A percentile compares a stretch with the other conserved stretches of the same genome.
Evolutionary conservation across 2,888 invertebrate species (phyloP).

Genomic region (Ormyrus pomaceus): DNA sequence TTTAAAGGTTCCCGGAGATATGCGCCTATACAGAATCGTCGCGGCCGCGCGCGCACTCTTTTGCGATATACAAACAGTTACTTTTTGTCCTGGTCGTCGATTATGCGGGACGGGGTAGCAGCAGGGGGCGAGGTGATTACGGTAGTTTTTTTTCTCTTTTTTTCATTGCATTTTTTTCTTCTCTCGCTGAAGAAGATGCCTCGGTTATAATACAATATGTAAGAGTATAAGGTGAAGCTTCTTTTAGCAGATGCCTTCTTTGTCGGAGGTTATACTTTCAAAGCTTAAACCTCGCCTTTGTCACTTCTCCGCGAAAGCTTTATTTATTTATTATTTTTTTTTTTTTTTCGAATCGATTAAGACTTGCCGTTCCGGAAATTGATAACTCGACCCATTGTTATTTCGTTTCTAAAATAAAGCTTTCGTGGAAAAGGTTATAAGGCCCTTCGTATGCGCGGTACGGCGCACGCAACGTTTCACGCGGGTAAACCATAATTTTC

Average conservation of each 20-base stretch:
- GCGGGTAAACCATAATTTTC: constrained; percentile 3
- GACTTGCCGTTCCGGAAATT: too few species aligned
- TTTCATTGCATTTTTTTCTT: constrained; percentile 4
- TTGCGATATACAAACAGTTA: constrained; percentile 16
- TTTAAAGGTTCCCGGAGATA: too few species aligned
- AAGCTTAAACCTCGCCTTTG: constrained; percentile 54
- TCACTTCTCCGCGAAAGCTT: constrained; percentile 40
- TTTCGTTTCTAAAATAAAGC: constrained; percentile 23
- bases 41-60: constrained; percentile 5
- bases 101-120: constrained; percentile 33
- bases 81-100: constrained; percentile 12
- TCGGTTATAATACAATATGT: constrained; percentile 35
- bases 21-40: neutral
- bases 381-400: too few species aligned
- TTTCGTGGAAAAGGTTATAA: constrained; percentile 25
- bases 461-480: constrained; percentile 18
- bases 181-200: constrained; percentile 21
- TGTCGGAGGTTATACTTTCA: constrained; percentile 9
- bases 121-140: constrained; percentile 33
- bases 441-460: neutral
- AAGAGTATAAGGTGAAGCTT: constrained; percentile 48
- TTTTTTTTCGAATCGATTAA: too few species aligned
- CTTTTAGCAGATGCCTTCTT: constrained; percentile 30
- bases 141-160: neutral
- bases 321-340: neutral